Base-by-base conservation (phyloP, 2,113 vertebrate species). In the Hipposideros armiger region DNA sequence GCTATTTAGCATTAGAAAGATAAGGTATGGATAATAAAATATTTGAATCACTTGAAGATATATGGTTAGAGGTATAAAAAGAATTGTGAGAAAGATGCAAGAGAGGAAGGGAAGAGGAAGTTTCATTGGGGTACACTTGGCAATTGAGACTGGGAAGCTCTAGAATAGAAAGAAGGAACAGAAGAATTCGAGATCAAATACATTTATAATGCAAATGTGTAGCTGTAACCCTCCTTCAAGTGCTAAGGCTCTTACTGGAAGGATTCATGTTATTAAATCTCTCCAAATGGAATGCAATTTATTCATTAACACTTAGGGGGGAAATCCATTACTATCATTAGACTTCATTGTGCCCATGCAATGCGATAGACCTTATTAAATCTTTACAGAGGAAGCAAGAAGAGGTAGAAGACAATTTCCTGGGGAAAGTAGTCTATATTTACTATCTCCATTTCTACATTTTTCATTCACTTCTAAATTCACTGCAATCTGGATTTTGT, bases 371-470 rank as follows among this genome's bases (percentile, higher is more conserved):
- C 40, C 42, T 91, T 95, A 91, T 42, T 58, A 73, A 70, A 40
- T 97, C 67, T 97, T 78, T 76, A 47, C 56, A 74, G 45, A 95
- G n/a, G 45, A 24, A 90, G 88, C 32, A 74, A 76, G 24, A 90
- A 92, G 26, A 87, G 52, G 76, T 74, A 92, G 89, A 81, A 96
- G 91, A 83, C 20, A 42, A 80, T 80, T 96, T 90, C 28, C 56
- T 42, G 40, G 80, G 64, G 40, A 85, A 83, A 42, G 14, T 20
- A 73, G 54, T 76, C 30, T 89, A 28, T 66, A 50, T 50, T 67
- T n/a, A 85, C 10, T 73, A 28, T 52, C 52, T 91, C 52, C 26
- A 87, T 83, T 88, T 94, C 26, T 69, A 45, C 42, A 32, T 86
- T 83, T 85, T 81, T 64, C 20, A 36, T 86, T 67, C 50, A 82